These are phyloP conservation scores for Carterocephalus palaemon DNA, from an alignment of 2,888 invertebrate species.

Conservation along the genomic window DNA sequence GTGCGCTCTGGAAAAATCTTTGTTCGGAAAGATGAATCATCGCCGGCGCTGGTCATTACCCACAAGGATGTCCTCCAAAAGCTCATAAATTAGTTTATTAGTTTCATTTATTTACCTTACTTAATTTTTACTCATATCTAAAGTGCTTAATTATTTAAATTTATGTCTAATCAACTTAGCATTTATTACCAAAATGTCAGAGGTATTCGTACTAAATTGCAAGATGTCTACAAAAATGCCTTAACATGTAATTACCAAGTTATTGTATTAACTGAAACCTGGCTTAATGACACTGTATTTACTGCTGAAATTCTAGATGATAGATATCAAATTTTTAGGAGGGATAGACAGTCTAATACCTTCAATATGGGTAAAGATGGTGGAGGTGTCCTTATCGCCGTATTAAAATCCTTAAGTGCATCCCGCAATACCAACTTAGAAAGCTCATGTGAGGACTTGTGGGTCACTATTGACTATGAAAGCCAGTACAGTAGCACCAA, in stretches of 20 bases:
- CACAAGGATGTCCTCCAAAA: constrained; percentile 1
- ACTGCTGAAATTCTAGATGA: constrained; percentile 9
- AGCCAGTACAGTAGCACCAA: background rate
- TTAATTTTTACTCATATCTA: background rate
- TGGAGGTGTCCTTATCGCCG: too few species aligned
- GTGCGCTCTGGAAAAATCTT: constrained; percentile 18
- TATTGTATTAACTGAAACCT: constrained; percentile 10
- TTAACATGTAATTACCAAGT: background rate
- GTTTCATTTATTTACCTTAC: background rate
- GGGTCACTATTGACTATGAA: background rate
- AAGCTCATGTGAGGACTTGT: constrained; percentile 5
- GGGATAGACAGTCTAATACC: constrained; percentile 8
- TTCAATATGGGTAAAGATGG: constrained; percentile 8
- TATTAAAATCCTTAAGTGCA: too few species aligned
- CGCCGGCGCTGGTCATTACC: constrained; percentile 7
- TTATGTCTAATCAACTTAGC: background rate
- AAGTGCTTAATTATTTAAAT: too few species aligned
- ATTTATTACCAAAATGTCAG: constrained; percentile 19
- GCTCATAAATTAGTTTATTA: background rate
- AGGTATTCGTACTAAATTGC: constrained; percentile 6
- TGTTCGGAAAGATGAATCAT: constrained; percentile 11
- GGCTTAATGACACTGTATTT: constrained; percentile 11
- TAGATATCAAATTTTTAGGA: constrained; percentile 10
- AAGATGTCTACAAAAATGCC: constrained; percentile 1
- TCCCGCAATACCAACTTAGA: too few species aligned